A percentile compares a stretch with the other conserved stretches of the same genome.
Evolutionary conservation across 2,797 vertebrate genomes (phyloP).

Genomic region (Platalea minor): DNA sequence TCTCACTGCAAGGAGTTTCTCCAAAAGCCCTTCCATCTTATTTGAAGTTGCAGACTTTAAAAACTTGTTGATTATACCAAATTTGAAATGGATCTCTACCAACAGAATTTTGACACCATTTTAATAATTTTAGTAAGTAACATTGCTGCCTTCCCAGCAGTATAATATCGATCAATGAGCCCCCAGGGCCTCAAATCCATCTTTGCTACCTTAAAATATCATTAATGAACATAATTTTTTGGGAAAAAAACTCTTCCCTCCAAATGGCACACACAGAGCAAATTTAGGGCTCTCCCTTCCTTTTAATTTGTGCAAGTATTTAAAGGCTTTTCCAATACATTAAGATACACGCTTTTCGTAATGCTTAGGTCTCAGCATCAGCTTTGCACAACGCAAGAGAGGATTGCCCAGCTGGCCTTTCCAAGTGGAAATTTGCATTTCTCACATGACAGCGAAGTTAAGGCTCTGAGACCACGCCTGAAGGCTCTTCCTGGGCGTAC

Average conservation of each 20-base stretch:
- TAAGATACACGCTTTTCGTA: neutral
- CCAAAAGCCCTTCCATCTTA: too few relatives aligned
- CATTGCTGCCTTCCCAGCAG: neutral
- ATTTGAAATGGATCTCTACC: too few relatives aligned
- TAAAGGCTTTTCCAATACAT: neutral
- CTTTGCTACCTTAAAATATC: neutral
- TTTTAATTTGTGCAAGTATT: neutral
- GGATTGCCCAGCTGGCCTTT: neutral
- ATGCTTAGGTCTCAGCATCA: neutral
- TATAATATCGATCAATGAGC: neutral
- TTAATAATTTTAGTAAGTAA: neutral
- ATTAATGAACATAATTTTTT: neutral
- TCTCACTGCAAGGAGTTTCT: too few relatives aligned
- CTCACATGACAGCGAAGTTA: too few relatives aligned
- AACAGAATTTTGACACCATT: neutral
- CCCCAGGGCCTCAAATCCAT: neutral
- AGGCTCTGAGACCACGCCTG: neutral
- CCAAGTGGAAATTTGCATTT: too few relatives aligned
- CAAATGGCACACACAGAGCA: neutral
- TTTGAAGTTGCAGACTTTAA: too few relatives aligned
- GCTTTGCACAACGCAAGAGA: too few relatives aligned
- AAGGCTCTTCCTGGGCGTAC: neutral
- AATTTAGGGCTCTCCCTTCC: neutral
- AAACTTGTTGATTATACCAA: too few relatives aligned
- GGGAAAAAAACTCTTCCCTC: neutral